Evolutionary conservation across 2,888 invertebrate species (phyloP).

Genomic region (Thysanoteuthis rhombus): DNA sequence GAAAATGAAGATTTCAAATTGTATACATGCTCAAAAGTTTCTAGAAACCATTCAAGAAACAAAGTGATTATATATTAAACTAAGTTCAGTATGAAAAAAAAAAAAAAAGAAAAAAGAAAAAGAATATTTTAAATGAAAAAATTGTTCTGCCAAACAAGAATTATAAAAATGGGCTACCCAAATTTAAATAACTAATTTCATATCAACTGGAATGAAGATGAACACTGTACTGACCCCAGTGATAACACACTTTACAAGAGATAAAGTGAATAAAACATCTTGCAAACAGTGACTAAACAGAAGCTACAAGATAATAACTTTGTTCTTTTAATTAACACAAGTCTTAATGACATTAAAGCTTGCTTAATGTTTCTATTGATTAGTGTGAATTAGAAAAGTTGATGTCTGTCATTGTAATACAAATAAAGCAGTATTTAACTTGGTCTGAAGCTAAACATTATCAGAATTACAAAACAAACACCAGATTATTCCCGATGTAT

Average conservation of each 20-base stretch:
- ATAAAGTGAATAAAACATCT: not conserved
- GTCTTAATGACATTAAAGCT: constrained; percentile 12
- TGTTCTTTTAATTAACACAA: not conserved
- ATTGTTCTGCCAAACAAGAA: not conserved
- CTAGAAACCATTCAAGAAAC: no score
- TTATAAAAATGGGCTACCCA: not conserved
- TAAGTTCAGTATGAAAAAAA: not conserved
- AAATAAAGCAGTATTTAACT: not conserved
- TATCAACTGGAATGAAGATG: not conserved
- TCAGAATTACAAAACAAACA: not conserved
- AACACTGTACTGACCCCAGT: not conserved
- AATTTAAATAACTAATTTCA: not conserved
- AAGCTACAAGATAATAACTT: not conserved
- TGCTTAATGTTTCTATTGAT: not conserved
- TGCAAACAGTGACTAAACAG: not conserved
- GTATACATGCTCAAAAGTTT: no score
- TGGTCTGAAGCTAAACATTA: not conserved
- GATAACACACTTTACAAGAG: not conserved
- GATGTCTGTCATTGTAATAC: not conserved
- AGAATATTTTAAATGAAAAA: no score
- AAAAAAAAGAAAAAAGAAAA: no score
- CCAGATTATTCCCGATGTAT: not conserved
- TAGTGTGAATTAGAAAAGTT: no score
- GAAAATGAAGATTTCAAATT: no score
- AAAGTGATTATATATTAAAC: no score